Percentiles rank a stretch among this genome's conserved stretches.
These are phyloP conservation scores for Lampropteryx suffumata DNA, from an alignment of 2,888 invertebrate species.

Conservation along the genomic window DNA sequence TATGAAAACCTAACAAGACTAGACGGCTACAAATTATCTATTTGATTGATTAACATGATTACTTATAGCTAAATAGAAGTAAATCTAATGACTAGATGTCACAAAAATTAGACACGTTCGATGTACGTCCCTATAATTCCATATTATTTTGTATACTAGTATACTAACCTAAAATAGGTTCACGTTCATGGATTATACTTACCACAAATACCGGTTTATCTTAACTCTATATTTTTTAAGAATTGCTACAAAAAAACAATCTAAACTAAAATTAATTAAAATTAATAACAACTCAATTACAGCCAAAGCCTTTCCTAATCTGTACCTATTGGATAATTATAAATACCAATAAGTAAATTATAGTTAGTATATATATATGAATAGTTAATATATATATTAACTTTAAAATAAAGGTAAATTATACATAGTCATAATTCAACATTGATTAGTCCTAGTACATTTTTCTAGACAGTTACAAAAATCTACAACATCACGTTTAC, in stretches of 20 bases:
- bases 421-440: conserved; percentile 3
- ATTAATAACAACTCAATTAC: background rate
- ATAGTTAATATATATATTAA: background rate
- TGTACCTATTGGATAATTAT: background rate
- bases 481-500: conserved; percentile 62
- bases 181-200: background rate
- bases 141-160: conserved; percentile 3
- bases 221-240: too few relatives aligned
- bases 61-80: conserved; percentile 26
- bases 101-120: conserved; percentile 27
- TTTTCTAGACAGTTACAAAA: conserved; percentile 58
- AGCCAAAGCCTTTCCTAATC: too few relatives aligned
- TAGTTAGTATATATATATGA: background rate
- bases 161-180: background rate
- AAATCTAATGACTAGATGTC: conserved; percentile 25
- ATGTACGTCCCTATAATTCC: conserved; percentile 22
- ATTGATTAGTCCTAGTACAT: conserved; percentile 44
- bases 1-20: conserved; percentile 47
- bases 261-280: background rate
- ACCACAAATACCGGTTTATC: background rate
- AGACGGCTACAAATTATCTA: conserved; percentile 39
- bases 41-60: conserved; percentile 31
- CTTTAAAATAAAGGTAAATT: background rate
- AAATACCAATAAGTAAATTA: conserved; percentile 7
- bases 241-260: background rate